Base-by-base conservation (phyloP, 2,797 vertebrate species). In the Danio kyathit region DNA sequence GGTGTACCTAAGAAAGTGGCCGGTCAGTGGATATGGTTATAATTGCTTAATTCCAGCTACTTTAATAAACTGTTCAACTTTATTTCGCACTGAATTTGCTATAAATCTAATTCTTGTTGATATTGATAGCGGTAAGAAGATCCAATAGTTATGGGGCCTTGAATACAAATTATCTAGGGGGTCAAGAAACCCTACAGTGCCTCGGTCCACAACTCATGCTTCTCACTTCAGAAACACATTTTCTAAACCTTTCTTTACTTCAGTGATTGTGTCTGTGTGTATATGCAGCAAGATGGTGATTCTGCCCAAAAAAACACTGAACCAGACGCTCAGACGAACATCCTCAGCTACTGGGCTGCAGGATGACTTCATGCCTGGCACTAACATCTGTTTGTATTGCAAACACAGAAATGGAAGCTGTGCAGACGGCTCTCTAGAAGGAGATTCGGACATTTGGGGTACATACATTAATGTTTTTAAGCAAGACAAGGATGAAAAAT, bases 301-400 rank as follows among this genome's bases (percentile, higher is more conserved):
- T 75, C 76, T 88, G 89, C 88, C 91, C 86, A 90, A 80, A 89
- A 88, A 52, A 92, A 92, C 90, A 91, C 43, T 10, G 80, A 82
- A 2, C 76, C 83, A 91, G 91, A 90, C 84, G 14, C 82, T 87
- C 86, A 89, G 88, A 87, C 90, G 51, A 84, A 83, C 82, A 40
- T 87, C 82, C 86, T 65, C 79, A 74, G 83, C 82, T 63, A 87
- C 72, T 65, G 57, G 38, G 29, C 66, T 89, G 89, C 84, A 80
- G 64, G 16, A 71, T 91, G 91, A 92, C 90, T 88, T 92, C 88
- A 92, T 76, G 6, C 49, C 85, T 92, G 91, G 90, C 88, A 61
- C 83, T 6, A 6, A 14, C 63, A 52, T 59, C 81, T 89, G 90
- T 94, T 92, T 91, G 89, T 85, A 54, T 83, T 75, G 73, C 46